A percentile compares a stretch with the other conserved stretches of the same genome.
Evolutionary conservation across 2,113 vertebrate species (phyloP).

Genomic region (Sander vitreus): DNA sequence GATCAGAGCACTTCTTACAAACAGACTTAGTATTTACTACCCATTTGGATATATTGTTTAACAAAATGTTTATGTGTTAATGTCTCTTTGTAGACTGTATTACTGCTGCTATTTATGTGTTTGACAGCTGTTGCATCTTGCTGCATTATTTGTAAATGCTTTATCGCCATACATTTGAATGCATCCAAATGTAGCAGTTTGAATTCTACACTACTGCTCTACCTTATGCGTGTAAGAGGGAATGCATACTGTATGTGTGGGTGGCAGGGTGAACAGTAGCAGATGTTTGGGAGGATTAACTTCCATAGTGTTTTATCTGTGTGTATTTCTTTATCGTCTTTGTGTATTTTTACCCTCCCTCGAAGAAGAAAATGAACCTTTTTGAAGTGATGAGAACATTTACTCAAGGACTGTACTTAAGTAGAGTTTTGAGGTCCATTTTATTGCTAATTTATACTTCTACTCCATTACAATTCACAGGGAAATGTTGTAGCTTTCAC

Average conservation of each 20-base stretch:
- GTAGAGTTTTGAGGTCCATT: neutral
- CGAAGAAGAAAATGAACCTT: neutral
- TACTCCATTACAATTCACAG: neutral
- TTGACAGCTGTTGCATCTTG: constrained; percentile 13
- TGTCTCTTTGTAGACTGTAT: neutral
- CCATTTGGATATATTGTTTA: neutral
- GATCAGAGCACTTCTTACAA: neutral
- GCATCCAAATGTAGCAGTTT: neutral
- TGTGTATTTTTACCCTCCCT: neutral
- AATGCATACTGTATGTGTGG: neutral
- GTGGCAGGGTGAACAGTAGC: constrained; percentile 13
- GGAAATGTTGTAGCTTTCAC: neutral
- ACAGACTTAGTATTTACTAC: neutral
- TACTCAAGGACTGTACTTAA: neutral
- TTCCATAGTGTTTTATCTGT: neutral
- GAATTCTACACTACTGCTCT: neutral
- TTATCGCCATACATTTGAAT: neutral
- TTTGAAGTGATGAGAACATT: neutral
- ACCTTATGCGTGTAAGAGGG: neutral
- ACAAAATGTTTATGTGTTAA: neutral
- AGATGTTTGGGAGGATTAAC: constrained; percentile 32
- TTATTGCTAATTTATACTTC: neutral
- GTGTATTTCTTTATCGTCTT: neutral
- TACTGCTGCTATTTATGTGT: neutral
- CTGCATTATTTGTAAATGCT: constrained; percentile 2